Percentiles rank a stretch among this genome's conserved stretches.
Evolutionary conservation across 2,113 vertebrate genomes (phyloP).

Genomic region (Dolichotis patagonum): DNA sequence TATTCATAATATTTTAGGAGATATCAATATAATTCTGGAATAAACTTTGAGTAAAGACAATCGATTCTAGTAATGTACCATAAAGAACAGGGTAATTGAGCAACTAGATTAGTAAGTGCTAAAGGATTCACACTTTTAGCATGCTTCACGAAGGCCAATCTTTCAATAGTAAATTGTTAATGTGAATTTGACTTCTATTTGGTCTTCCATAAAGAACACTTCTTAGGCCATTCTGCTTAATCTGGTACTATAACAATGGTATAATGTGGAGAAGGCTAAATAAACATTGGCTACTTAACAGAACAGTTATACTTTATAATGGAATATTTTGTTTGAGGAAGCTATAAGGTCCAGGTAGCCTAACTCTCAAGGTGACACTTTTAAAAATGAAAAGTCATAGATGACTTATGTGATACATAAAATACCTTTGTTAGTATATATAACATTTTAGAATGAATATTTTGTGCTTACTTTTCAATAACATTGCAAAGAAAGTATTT

Average conservation of each 20-base stretch:
- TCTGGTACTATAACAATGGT: not conserved
- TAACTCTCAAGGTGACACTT: not conserved
- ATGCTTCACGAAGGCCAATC: slow-evolving; percentile 17
- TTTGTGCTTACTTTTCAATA: not conserved
- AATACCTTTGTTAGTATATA: not conserved
- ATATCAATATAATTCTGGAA: slow-evolving; percentile 51
- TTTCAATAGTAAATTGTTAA: not conserved
- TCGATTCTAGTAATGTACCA: slow-evolving; percentile 21
- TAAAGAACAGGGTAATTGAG: slow-evolving; percentile 60
- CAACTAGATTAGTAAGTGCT: slow-evolving; percentile 24
- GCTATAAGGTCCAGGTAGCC: not conserved
- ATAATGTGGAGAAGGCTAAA: not conserved
- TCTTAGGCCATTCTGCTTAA: not conserved
- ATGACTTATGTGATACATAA: not conserved
- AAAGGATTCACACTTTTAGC: slow-evolving; percentile 9
- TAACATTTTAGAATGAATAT: not conserved
- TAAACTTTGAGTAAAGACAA: slow-evolving; percentile 44
- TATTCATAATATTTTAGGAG: not conserved
- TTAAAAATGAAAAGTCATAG: not conserved
- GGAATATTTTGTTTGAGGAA: not conserved
- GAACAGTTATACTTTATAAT: not conserved
- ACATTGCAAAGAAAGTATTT: not conserved
- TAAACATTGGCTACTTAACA: not conserved
- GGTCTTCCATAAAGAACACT: not conserved
- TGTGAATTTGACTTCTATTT: not conserved